These are phyloP conservation scores for Drosophila teissieri DNA, from an alignment of 1,140 invertebrate genomes.

Conservation along the genomic window DNA sequence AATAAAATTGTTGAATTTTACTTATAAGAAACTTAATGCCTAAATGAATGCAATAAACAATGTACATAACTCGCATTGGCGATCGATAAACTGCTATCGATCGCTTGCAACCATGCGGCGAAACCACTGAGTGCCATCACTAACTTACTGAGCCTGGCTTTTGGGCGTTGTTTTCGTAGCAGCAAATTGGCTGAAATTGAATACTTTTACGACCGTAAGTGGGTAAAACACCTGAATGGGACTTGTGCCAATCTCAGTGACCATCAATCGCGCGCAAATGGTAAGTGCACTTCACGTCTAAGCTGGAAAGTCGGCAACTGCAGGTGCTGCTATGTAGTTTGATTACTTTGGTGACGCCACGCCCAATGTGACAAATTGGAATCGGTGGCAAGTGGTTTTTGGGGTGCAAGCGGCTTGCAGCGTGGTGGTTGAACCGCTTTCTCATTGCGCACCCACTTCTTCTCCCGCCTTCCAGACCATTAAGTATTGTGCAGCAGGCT, in stretches of 20 bases:
- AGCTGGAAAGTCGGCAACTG: not conserved
- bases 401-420: conserved; percentile 32
- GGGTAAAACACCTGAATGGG: conserved; percentile 27
- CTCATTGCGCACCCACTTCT: conserved; percentile 14
- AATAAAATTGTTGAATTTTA: no score
- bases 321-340: not conserved
- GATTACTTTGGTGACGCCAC: conserved; percentile 52
- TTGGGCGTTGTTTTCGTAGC: conserved; percentile 76
- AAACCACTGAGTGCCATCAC: conserved; percentile 11
- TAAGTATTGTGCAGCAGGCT: conserved; percentile 27
- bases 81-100: conserved; percentile 25
- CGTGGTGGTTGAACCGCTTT: conserved; percentile 34
- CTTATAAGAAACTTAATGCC: no score
- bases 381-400: conserved; percentile 18
- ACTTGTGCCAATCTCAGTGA: conserved; percentile 25
- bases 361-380: conserved; percentile 63
- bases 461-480: conserved; percentile 43
- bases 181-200: conserved; percentile 10
- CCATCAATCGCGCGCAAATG: conserved; percentile 46
- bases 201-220: conserved; percentile 1
- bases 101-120: conserved; percentile 9
- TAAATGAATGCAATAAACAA: not conserved
- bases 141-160: conserved; percentile 63
- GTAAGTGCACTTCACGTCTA: conserved; percentile 36
- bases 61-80: not conserved